phyloP scores from a whole-genome alignment of 2,113 vertebrate genomes.

The Rhabdornis inornatus region DNA sequence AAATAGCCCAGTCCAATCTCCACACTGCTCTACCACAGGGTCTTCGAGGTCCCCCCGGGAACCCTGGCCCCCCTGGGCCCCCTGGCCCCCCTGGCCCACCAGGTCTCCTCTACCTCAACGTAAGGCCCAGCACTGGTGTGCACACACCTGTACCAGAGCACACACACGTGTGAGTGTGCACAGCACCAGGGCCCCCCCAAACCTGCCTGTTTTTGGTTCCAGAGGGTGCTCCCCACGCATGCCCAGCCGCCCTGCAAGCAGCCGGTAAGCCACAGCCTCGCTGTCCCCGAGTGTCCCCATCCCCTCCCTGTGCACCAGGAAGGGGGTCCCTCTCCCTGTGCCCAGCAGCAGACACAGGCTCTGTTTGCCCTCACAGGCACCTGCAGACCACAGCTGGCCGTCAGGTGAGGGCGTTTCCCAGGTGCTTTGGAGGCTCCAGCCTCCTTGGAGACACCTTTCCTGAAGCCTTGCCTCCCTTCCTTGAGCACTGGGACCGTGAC shows the following conservation, averaged over 20 bases:
- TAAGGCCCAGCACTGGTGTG: neutral
- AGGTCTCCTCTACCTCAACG: slow-evolving; percentile 65
- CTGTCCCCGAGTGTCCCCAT: neutral
- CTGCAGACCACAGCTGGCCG: accelerated
- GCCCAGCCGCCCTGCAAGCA: slow-evolving; percentile 49
- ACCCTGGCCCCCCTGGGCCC: slow-evolving; percentile 1
- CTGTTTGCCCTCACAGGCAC: neutral
- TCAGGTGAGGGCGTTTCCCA: neutral
- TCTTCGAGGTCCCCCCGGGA: slow-evolving; percentile 37
- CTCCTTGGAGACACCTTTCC: neutral
- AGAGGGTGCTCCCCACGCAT: slow-evolving; percentile 37
- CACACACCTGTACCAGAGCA: neutral
- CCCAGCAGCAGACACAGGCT: neutral
- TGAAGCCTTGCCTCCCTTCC: neutral
- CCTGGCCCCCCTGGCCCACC: slow-evolving; percentile 60
- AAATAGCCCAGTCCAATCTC: neutral
- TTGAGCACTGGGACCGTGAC: accelerated
- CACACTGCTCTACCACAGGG: slow-evolving; percentile 3
- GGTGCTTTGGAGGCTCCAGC: neutral
- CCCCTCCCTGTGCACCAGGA: neutral
- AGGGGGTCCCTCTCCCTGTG: neutral
- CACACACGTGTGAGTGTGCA: accelerated
- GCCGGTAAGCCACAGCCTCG: neutral
- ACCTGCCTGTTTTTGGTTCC: neutral
- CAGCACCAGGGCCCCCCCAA: neutral